Base-by-base conservation (phyloP, 2,888 invertebrate genomes). In the Orthosia cruda region DNA sequence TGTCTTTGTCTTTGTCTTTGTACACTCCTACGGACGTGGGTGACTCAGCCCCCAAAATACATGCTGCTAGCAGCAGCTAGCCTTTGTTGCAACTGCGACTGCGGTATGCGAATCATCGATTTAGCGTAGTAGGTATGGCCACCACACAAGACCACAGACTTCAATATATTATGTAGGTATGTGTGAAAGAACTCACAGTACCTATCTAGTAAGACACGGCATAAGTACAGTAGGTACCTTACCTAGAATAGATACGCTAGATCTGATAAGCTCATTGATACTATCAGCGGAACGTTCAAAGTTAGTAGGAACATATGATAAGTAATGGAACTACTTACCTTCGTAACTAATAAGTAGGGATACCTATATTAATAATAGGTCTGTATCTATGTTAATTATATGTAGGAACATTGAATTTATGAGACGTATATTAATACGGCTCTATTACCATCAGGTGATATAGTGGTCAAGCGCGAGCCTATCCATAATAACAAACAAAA, bases 231-330 rank as follows among this genome's bases (percentile, higher is more conserved):
- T 66, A 13, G 4, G 54, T 32, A 40, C 18, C 20, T 65, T 12
- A 63, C 26, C 20, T 65, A 32, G 40, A 40, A 15, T 40, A 40
- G 40, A 40, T 70, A 47, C 20, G 16, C 26, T 47, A 55, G 4
- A 70, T 55, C 55, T 70, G 71, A 71, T 71, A 71, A 57, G 3
- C 11, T 32, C 32, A n/a, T n/a, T n/a, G 71, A 71, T 71, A 71
- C 55, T 32, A 71, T 71, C 71, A n/a, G 72, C 72, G 72, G 49
- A 71, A n/a, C 23, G 40, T 49, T 71, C 49, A 71, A 71, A 71
- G 72, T 40, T 40, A n/a, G 23, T 47, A 67, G 4, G 9, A 47
- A 61, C 40, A 62, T n/a, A 47, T 16, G 61, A 61, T 61, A 61
- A 62, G 40, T 40, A 59, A 40, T 20, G 20, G 20, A 20, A 4